These are phyloP conservation scores for Tuta absoluta DNA, from an alignment of 2,888 invertebrate genomes.

Conservation along the genomic window DNA sequence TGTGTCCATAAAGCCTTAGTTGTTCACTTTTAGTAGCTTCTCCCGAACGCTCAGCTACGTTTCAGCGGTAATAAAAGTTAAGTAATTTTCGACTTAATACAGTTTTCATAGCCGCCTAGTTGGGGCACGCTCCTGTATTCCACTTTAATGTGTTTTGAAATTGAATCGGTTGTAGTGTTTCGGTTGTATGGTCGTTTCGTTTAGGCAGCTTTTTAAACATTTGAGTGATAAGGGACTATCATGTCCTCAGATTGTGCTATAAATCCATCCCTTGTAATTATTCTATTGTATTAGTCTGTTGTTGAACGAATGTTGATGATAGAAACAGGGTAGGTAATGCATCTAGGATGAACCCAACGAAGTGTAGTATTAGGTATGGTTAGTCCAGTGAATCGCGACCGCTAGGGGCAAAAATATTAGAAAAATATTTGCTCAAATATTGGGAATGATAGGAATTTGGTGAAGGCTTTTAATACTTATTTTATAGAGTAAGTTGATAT, in stretches of 20 bases:
- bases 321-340: slow-evolving; percentile 70
- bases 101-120: slow-evolving; percentile 17
- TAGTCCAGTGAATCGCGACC: slow-evolving; percentile 38
- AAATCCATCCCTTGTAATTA: slow-evolving; percentile 56
- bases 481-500: slow-evolving; percentile 32
- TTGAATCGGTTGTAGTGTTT: slow-evolving; percentile 14
- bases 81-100: slow-evolving; percentile 23
- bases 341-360: slow-evolving; percentile 68
- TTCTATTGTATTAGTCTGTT: slow-evolving; percentile 35
- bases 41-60: slow-evolving; percentile 21
- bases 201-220: slow-evolving; percentile 25
- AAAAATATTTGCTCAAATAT: slow-evolving; percentile 29
- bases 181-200: slow-evolving; percentile 16
- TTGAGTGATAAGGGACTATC: slow-evolving; percentile 31
- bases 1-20: slow-evolving; percentile 22
- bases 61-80: slow-evolving; percentile 16
- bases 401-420: slow-evolving; percentile 18
- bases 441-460: slow-evolving; percentile 14
- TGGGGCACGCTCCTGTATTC: slow-evolving; percentile 11
- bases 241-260: slow-evolving; percentile 52
- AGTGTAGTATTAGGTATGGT: slow-evolving; percentile 48
- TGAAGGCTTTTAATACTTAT: slow-evolving; percentile 30
- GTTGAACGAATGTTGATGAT: slow-evolving; percentile 54
- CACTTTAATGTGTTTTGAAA: slow-evolving; percentile 18
- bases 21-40: slow-evolving; percentile 17